Percentiles rank a stretch among this genome's conserved stretches.
Conservation (phyloP, 2,888 invertebrate species). For the Mellilla xanthometata region DNA sequence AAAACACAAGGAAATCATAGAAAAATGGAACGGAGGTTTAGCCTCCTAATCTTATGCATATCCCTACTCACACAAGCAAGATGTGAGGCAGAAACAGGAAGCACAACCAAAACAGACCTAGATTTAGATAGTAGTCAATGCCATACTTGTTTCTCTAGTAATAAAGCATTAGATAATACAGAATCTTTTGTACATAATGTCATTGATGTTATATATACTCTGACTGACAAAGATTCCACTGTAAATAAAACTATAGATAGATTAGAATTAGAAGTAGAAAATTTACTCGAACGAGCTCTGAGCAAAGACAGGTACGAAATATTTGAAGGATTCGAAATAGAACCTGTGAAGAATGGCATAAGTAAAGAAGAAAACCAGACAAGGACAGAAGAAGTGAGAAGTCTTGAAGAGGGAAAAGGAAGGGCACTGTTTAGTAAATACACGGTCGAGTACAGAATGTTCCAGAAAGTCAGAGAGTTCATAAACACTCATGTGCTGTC, state of each 20-base stretch:
- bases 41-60: slow-evolving; percentile 57
- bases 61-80: slow-evolving; percentile 49
- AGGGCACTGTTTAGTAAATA: slow-evolving; percentile 66
- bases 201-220: slow-evolving; percentile 51
- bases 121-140: slow-evolving; percentile 64
- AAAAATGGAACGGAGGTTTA: slow-evolving; percentile 60
- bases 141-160: slow-evolving; percentile 74
- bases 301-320: slow-evolving; percentile 80
- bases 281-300: slow-evolving; percentile 81
- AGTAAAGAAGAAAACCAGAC: slow-evolving; percentile 24
- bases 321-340: slow-evolving; percentile 82
- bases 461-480: slow-evolving; percentile 83
- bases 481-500: slow-evolving; percentile 84
- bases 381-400: slow-evolving; percentile 17
- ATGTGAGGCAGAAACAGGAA: slow-evolving; percentile 45
- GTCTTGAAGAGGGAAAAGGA: slow-evolving; percentile 38
- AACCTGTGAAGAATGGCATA: slow-evolving; percentile 40
- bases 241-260: slow-evolving; percentile 61
- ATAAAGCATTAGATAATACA: slow-evolving; percentile 33
- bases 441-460: slow-evolving; percentile 78
- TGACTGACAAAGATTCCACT: slow-evolving; percentile 55
- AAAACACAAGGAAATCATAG: slow-evolving; percentile 45
- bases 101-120: slow-evolving; percentile 58
- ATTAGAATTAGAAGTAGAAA: slow-evolving; percentile 77
- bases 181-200: slow-evolving; percentile 50